phyloP scores from a whole-genome alignment of 2,797 vertebrate genomes.

The Psittacula derbiana region DNA sequence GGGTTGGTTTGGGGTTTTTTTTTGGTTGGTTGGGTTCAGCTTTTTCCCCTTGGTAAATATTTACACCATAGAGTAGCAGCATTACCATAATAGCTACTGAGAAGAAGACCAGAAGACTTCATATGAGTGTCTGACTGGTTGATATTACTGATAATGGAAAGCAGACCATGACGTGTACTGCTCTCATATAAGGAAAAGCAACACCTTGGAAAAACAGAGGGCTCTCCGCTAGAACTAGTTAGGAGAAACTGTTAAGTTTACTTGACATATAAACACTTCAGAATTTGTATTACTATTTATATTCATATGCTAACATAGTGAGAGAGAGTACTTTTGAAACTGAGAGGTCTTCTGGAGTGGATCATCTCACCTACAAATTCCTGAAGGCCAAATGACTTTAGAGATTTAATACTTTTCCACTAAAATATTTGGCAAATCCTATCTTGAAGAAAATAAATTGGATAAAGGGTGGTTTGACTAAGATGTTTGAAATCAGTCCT shows the following conservation, averaged over 20 bases:
- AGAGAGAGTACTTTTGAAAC: not conserved
- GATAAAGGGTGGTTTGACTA: not conserved
- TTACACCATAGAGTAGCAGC: not conserved
- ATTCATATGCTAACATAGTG: not conserved
- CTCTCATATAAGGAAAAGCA: not conserved
- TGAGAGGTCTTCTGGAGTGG: not conserved
- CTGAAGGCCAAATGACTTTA: not conserved
- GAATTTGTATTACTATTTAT: not conserved
- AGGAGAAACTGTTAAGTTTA: not conserved
- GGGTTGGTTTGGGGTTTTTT: not conserved
- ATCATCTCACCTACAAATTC: not conserved
- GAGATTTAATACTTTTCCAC: not conserved
- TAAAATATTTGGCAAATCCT: not conserved
- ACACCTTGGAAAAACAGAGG: not conserved
- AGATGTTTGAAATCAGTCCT: not conserved
- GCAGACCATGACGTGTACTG: not conserved
- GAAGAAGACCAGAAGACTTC: not conserved
- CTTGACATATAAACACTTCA: not conserved
- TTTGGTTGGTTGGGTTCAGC: not conserved
- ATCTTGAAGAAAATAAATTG: not conserved
- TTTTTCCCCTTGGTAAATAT: not conserved
- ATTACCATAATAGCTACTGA: not conserved
- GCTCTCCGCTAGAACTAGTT: not conserved
- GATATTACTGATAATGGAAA: not conserved
- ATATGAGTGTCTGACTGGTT: not conserved